Evolutionary conservation across 2,113 vertebrate genomes (phyloP).

Genomic region (Sinocyclocheilus rhinocerous): DNA sequence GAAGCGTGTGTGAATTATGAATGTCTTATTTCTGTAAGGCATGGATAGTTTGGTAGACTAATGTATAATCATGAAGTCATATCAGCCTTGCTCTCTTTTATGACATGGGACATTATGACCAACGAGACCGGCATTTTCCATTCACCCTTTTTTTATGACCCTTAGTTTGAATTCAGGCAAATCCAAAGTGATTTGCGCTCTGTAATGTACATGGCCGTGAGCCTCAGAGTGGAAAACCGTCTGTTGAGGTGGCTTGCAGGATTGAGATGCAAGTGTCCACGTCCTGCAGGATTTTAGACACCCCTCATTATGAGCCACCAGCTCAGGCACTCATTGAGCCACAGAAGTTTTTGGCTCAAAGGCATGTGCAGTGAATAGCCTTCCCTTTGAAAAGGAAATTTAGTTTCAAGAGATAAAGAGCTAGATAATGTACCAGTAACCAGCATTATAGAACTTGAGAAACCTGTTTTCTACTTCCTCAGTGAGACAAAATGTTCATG

Average conservation of each 20-base stretch:
- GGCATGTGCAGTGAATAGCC: not conserved
- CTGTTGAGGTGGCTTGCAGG: not conserved
- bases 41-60: not conserved
- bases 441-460: conserved; percentile 64
- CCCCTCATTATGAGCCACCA: not conserved
- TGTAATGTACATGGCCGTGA: not conserved
- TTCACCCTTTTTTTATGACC: conserved; percentile 38
- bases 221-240: conserved; percentile 29
- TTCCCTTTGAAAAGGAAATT: conserved; percentile 16
- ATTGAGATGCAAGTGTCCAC: not conserved
- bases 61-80: not conserved
- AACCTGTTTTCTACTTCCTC: conserved; percentile 75
- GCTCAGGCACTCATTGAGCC: not conserved
- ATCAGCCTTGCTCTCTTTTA: conserved; percentile 4
- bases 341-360: not conserved
- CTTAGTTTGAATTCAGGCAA: conserved; percentile 26
- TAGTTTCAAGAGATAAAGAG: conserved; percentile 34
- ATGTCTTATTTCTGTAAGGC: not conserved
- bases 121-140: conserved; percentile 28
- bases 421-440: conserved; percentile 46
- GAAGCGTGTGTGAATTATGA: not conserved
- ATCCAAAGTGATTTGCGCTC: conserved; percentile 3
- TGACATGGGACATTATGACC: conserved; percentile 7
- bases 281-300: not conserved
- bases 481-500: conserved; percentile 29